A percentile compares a stretch with the other conserved stretches of the same genome.
These are phyloP conservation scores for Nesogale talazaci DNA, from an alignment of 2,113 vertebrate species.

Conservation along the genomic window DNA sequence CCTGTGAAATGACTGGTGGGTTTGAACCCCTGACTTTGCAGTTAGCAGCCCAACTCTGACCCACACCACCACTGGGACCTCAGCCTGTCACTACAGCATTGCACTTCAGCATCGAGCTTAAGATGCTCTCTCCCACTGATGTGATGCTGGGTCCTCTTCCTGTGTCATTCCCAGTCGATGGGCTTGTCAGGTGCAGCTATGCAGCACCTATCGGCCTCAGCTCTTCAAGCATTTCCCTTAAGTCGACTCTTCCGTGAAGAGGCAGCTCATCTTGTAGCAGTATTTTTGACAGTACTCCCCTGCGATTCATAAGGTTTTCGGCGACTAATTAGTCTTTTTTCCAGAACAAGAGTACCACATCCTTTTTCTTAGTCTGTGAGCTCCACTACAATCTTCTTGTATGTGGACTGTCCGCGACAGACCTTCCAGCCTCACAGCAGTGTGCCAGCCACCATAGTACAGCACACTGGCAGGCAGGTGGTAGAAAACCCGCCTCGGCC, in stretches of 20 bases:
- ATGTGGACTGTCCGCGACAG: too few species aligned
- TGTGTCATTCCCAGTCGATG: not conserved
- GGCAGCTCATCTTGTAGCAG: not conserved
- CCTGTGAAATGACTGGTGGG: too few species aligned
- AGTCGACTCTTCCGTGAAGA: not conserved
- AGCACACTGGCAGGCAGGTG: too few species aligned
- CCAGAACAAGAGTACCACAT: not conserved
- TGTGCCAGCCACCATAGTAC: too few species aligned
- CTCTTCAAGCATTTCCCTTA: not conserved
- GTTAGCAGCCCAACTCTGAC: too few species aligned
- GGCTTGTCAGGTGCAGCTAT: not conserved
- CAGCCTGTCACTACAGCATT: too few species aligned
- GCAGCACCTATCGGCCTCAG: not conserved
- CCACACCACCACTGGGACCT: too few species aligned
- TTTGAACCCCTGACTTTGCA: too few species aligned
- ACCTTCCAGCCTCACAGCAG: too few species aligned
- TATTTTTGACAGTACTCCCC: not conserved
- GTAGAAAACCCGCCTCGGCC: constrained; percentile 6
- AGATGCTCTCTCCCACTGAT: too few species aligned
- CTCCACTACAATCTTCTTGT: not conserved
- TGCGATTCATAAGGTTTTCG: not conserved
- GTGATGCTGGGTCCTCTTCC: too few species aligned
- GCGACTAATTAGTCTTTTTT: not conserved
- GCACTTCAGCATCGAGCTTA: too few species aligned
- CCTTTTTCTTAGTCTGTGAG: not conserved